These are phyloP conservation scores for Molossus alvarezi DNA, from an alignment of 2,797 vertebrate species.

Conservation along the genomic window DNA sequence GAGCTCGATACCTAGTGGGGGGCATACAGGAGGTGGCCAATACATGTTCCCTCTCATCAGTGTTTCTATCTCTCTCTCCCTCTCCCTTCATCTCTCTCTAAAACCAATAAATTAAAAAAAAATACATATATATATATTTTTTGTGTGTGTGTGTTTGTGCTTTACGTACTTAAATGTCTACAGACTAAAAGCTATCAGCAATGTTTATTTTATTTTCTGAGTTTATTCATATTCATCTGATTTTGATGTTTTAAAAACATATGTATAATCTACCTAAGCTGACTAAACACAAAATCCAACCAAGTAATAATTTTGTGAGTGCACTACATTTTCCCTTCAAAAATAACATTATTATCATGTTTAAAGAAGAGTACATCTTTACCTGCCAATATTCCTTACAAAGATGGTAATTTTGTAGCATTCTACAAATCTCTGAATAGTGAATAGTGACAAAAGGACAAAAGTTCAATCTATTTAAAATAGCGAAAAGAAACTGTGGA, in stretches of 20 bases:
- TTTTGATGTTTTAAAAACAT: conserved; percentile 42
- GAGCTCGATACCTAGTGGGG: too few species aligned
- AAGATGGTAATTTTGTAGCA: background rate
- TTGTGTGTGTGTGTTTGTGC: background rate
- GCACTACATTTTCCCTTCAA: background rate
- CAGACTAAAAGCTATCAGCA: background rate
- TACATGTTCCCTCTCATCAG: too few species aligned
- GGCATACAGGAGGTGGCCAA: too few species aligned
- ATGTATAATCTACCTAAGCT: background rate
- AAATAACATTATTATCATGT: background rate
- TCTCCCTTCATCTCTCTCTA: too few species aligned
- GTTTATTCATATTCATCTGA: conserved; percentile 21
- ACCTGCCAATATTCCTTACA: background rate
- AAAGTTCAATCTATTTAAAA: conserved; percentile 48
- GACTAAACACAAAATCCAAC: background rate
- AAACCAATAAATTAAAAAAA: too few species aligned
- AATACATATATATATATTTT: background rate
- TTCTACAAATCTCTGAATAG: conserved; percentile 1
- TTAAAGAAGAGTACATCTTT: conserved; percentile 38
- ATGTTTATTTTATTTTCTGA: conserved; percentile 40
- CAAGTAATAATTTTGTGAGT: background rate
- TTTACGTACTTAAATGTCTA: conserved; percentile 8
- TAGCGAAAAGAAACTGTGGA: conserved; percentile 21
- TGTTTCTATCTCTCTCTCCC: too few species aligned
- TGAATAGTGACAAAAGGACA: conserved; percentile 26